Base-by-base conservation (phyloP, 2,888 invertebrate genomes). In the Aquatica leii region DNA sequence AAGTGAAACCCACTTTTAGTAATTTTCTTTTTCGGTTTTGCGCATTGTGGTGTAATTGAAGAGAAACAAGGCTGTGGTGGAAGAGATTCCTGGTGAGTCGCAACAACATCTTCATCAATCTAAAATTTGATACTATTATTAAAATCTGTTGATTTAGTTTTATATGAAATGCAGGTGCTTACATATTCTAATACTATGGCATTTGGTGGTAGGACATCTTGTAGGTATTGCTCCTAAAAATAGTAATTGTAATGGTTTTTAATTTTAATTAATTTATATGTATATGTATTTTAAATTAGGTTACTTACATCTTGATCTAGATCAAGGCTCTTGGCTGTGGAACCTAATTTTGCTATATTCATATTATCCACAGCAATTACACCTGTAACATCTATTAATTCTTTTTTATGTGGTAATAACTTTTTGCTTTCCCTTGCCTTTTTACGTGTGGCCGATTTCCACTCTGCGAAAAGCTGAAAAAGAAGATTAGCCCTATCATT, bases 211-310 rank as follows among this genome's bases (percentile, higher is more conserved):
- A 31, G 31, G 31, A 31, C n/a, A n/a, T n/a, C n/a, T n/a, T n/a
- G n/a, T n/a, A n/a, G n/a, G n/a, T n/a, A n/a, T n/a, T n/a, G n/a
- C 31, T 31, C 31, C 9, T 31, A 31, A 31, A 31, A 31, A 9
- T 31, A 31, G 31, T 31, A 31, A 31, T 31, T n/a, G n/a, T n/a
- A n/a, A n/a, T n/a, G n/a, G n/a, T n/a, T n/a, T 43, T 17, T 17
- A 43, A 43, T 17, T 43, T 14, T 8, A 43, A 43, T 17, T 43
- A 14, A 43, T 15, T 43, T 17, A 43, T 12, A 43, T 43, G n/a
- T n/a, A n/a, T 40, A 6, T 40, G 40, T 40, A 40, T 40, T 40
- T 40, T 40, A n/a, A 40, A 40, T n/a, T n/a, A n/a, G n/a, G n/a
- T n/a, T n/a, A 31, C 34, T 6, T 31, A 31, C 34, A 31, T 31